Base-by-base conservation (phyloP, 2,888 invertebrate species). In the Metellina segmentata region DNA sequence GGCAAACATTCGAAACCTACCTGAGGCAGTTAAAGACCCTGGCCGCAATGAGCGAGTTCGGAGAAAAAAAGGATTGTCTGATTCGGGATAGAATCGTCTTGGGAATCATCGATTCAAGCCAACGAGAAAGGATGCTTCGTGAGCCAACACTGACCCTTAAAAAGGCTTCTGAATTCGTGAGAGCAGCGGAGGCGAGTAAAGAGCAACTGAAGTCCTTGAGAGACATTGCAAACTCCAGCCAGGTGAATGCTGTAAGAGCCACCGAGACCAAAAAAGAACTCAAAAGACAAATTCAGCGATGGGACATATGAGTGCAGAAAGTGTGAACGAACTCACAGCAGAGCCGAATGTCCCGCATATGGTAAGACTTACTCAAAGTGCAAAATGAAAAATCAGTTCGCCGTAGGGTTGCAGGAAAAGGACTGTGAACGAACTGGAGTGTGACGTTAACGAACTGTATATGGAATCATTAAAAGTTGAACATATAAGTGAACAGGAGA, bases 321-420 rank as follows among this genome's bases (percentile, higher is more conserved):
- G 16, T 79, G 79, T 19, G 79, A 70, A 51, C 69, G 87, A n/a
- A 79, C 0, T 20, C 87, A 79, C 49, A n/a, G 0, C 0, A 48
- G 7, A 70, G 6, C 2, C 8, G 19, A 78, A 20, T 87, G 87
- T 16, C 87, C 87, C n/a, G 87, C 79, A 5, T 87, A 48, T 52
- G 51, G 70, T 11, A 87, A 78, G 49, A 5, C 70, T 0, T 87
- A 79, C 51, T 49, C n/a, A 11, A 69, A 77, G 49, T 87, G 78
- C 34, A 79, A 79, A 20, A 48, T 13, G 49, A 87, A 87, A 16
- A 79, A 79, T 19, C 87, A 87, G 9, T 87, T 87, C 51, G 78
- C 87, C 13, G 79, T 52, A 8, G 19, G 13, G 48, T 8, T 78
- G 70, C 49, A 49, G 5, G 0, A 8, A 51, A 11, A 74, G 72